These are phyloP conservation scores for Oncorhynchus clarkii DNA, from an alignment of 2,113 vertebrate species.

Conservation along the genomic window DNA sequence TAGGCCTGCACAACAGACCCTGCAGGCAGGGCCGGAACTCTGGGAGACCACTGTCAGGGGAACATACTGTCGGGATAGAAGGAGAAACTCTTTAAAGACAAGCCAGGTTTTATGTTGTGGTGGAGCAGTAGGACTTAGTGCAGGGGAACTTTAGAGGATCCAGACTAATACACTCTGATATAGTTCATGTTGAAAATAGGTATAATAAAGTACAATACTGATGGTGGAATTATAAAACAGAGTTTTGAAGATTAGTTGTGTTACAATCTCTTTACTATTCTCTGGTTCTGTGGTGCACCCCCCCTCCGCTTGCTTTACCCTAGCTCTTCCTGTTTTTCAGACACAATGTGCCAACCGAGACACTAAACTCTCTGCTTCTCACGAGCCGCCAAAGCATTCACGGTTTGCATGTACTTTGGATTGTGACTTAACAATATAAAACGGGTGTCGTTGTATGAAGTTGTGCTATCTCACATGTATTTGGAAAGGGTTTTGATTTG, in stretches of 20 bases:
- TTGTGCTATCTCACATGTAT: not conserved
- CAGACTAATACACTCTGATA: not conserved
- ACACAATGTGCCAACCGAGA: conserved; percentile 41
- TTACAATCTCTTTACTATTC: conserved; percentile 27
- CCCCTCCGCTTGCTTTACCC: not conserved
- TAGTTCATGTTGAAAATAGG: not conserved
- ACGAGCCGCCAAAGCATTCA: conserved; percentile 7
- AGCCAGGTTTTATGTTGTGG: not conserved
- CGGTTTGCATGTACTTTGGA: not conserved
- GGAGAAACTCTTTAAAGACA: not conserved
- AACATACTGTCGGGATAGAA: conserved; percentile 1
- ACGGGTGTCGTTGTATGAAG: not conserved
- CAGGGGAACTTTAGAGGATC: not conserved
- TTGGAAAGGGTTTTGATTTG: not conserved
- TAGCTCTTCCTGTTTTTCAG: conserved; percentile 52
- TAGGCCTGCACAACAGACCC: not conserved
- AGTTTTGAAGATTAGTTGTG: not conserved
- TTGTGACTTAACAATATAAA: not conserved
- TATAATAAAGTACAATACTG: not conserved
- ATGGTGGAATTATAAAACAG: not conserved
- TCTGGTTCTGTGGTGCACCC: conserved; percentile 18
- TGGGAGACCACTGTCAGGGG: conserved; percentile 1
- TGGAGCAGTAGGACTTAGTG: not conserved
- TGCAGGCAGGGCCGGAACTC: not conserved
- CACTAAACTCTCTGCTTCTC: conserved; percentile 18